Evolutionary conservation across 2,888 invertebrate genomes (phyloP).

Genomic region (Thera obeliscata): DNA sequence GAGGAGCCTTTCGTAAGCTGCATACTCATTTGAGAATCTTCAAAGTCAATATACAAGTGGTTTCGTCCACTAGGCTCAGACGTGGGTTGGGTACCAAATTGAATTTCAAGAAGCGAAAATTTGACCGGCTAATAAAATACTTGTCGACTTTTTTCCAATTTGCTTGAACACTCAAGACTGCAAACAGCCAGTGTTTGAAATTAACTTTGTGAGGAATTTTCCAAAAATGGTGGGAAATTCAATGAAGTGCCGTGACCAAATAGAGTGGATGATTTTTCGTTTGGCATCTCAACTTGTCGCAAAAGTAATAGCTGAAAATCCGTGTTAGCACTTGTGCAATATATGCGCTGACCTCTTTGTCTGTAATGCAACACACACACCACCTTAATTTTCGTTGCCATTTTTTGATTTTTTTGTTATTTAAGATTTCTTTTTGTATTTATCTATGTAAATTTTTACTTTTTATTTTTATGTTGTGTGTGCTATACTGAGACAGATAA

Average conservation of each 20-base stretch:
- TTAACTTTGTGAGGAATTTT: not conserved
- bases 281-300: too few species aligned
- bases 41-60: constrained; percentile 20
- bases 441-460: too few species aligned
- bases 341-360: too few species aligned
- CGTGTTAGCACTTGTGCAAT: too few species aligned
- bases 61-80: constrained; percentile 15
- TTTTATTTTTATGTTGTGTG: not conserved
- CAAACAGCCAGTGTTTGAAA: not conserved
- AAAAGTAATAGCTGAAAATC: not conserved
- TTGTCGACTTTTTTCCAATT: constrained; percentile 2
- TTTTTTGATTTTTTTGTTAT: too few species aligned
- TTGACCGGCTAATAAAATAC: constrained; percentile 11
- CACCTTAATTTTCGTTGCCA: not conserved
- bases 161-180: not conserved
- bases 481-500: too few species aligned
- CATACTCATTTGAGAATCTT: constrained; percentile 1
- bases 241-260: too few species aligned
- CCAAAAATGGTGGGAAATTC: too few species aligned
- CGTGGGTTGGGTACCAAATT: constrained; percentile 20
- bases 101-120: constrained; percentile 16
- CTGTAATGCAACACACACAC: not conserved
- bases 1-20: constrained; percentile 11
- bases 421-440: too few species aligned
- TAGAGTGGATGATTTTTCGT: too few species aligned